Conservation (phyloP, 2,888 invertebrate species). For the Palloptera scutellata region DNA sequence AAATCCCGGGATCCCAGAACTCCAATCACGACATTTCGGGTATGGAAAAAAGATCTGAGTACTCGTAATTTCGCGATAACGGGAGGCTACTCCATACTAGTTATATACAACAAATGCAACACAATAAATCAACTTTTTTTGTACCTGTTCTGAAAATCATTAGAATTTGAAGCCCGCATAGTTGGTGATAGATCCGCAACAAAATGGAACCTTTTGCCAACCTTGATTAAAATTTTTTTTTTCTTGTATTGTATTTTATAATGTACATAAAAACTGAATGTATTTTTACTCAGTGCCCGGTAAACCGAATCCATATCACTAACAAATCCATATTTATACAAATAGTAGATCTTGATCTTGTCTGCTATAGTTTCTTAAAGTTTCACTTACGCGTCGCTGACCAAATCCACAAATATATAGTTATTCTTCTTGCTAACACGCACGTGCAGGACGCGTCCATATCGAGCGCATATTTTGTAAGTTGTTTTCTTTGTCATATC, state of each 20-base stretch:
- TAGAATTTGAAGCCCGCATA: slow-evolving; percentile 25
- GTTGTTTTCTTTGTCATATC: slow-evolving; percentile 40
- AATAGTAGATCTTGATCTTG: no score
- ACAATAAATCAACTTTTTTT: neutral
- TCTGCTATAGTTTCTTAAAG: neutral
- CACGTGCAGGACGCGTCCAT: slow-evolving; percentile 34
- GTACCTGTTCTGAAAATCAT: slow-evolving; percentile 40
- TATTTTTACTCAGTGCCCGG: slow-evolving; percentile 42
- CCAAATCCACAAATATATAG: slow-evolving; percentile 40
- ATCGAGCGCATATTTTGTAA: slow-evolving; percentile 40
- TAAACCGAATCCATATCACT: slow-evolving; percentile 44
- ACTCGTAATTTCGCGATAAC: no score
- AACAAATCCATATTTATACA: no score
- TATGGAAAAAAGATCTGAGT: no score
- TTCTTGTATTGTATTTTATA: slow-evolving; percentile 30
- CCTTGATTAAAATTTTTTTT: slow-evolving; percentile 10
- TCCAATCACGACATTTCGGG: no score
- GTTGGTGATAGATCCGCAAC: slow-evolving; percentile 16
- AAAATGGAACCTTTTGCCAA: neutral
- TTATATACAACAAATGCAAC: no score
- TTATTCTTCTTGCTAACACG: slow-evolving; percentile 39
- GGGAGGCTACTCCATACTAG: no score
- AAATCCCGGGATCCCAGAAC: slow-evolving; percentile 21
- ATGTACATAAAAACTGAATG: slow-evolving; percentile 42
- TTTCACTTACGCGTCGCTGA: slow-evolving; percentile 41